Base-by-base conservation (phyloP, 2,888 invertebrate species). In the Hemicrepidius hirtus region DNA sequence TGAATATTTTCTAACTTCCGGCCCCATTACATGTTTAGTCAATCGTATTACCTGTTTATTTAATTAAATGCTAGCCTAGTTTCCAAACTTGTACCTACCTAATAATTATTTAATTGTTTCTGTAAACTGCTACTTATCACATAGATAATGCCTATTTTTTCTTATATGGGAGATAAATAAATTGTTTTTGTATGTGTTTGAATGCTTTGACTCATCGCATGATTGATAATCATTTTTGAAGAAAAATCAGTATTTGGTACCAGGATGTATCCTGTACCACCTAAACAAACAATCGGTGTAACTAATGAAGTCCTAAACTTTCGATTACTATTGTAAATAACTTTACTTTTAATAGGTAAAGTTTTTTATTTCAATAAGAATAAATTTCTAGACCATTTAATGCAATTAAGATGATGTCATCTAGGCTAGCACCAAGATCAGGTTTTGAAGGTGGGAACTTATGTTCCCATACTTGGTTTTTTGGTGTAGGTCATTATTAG, bases 181-280 rank as follows among this genome's bases (percentile, higher is more conserved):
- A 12, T 3, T 16, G n/a, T 16, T 46, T 46, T 12, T 46, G 2
- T 46, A 18, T n/a, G 46, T 46, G 18, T 46, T 20, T 20, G 7
- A 18, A 49, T 12, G 24, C 10, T 49, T 49, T 49, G 4, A 4
- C 7, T 49, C 13, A 21, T 55, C 18, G 57, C 57, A 57, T 57
- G 57, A 57, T 57, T 18, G n/a, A 18, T 16, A 32, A 18, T 37
- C 16, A 37, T 46, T 55, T 46, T 35, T 37, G 16, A 16, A 41
- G 53, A 71, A 60, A 71, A 66, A 71, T 71, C 71, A 67, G 66
- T 71, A 71, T 59, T 53, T 50, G 41, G 71, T 71, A 44, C 66
- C 66, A 71, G 66, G 24, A 40, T 50, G 71, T 67, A 32, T 37
- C 71, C 28, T 50, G 71, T 67, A 32, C 24, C 71, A 55, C 28